Evolutionary conservation across 2,888 invertebrate genomes (phyloP).

Genomic region (Hipparchia semele): DNA sequence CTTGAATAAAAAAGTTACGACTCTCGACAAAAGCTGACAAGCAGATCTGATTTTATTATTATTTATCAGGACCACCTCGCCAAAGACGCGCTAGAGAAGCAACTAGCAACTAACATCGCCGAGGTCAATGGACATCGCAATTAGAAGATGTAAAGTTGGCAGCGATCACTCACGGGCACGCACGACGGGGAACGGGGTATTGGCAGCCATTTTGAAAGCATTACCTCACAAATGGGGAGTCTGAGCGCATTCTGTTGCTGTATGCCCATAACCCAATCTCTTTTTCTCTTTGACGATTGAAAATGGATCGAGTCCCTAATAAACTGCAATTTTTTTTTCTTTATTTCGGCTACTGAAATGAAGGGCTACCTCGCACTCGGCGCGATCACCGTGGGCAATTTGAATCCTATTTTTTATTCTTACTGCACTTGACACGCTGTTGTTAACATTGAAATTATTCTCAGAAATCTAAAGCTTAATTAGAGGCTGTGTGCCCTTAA

Average conservation of each 20-base stretch:
- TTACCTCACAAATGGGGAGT: conserved; percentile 49
- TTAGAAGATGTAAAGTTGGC: conserved; percentile 56
- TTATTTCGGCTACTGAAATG: conserved; percentile 62
- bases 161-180: conserved; percentile 55
- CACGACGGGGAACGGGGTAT: conserved; percentile 50
- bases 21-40: conserved; percentile 23
- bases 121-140: conserved; percentile 60
- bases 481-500: conserved; percentile 36
- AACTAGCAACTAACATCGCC: conserved; percentile 47
- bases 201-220: conserved; percentile 56
- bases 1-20: conserved; percentile 13
- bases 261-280: conserved; percentile 42
- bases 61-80: conserved; percentile 57
- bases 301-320: conserved; percentile 59
- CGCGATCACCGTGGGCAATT: conserved; percentile 59
- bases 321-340: conserved; percentile 53
- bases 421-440: conserved; percentile 56
- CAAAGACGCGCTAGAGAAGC: conserved; percentile 40
- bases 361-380: conserved; percentile 64
- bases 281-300: conserved; percentile 52
- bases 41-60: conserved; percentile 46
- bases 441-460: conserved; percentile 53
- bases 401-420: conserved; percentile 54
- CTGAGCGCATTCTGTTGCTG: conserved; percentile 35
- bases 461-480: conserved; percentile 55